Base-by-base conservation (phyloP, 2,888 invertebrate species). In the Scaeva pyrastri region DNA sequence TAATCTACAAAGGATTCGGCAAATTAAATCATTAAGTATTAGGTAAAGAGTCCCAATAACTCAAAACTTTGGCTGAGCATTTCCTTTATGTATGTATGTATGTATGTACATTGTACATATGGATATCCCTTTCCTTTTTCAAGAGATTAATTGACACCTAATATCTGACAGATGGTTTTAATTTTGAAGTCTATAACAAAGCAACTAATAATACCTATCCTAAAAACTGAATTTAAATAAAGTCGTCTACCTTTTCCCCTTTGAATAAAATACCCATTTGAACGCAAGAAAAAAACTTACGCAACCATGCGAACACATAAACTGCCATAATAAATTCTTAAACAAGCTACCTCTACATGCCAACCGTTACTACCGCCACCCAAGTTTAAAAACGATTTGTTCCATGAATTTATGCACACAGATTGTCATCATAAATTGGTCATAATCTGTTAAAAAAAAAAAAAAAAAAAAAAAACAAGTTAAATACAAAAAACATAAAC, bases 361-460 rank as follows among this genome's bases (percentile, higher is more conserved):
- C 14, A 41, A n/a, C 2, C n/a, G 55, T 31, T 31, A 31, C 43
- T 41, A 41, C 48, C 21, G 16, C 73, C 78, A 83, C 73, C 78
- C 78, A 83, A 68, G 66, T 68, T 60, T 39, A 11, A 39, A 73
- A 73, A 56, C 83, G 60, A 78, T 83, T 78, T 73, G 68, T 45
- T 78, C 31, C 36, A 62, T 73, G 62, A 73, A 70, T 83, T 78
- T 83, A 83, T 83, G 60, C 73, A 39, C 45, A 48, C n/a, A 39
- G 60, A 73, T 68, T 83, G 78, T 78, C 83, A 73, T 48, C 73
- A 64, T 78, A 83, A 83, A 83, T 83, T 73, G 60, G 19, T 48
- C 68, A 68, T 74, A 83, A 78, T 78, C 68, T 70, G 41, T 11
- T 39, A 8, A 36, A 41, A 45, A 56, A 60, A 31, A 31, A 31